These are phyloP conservation scores for Stenoptilia bipunctidactyla DNA, from an alignment of 2,888 invertebrate species.

Conservation along the genomic window DNA sequence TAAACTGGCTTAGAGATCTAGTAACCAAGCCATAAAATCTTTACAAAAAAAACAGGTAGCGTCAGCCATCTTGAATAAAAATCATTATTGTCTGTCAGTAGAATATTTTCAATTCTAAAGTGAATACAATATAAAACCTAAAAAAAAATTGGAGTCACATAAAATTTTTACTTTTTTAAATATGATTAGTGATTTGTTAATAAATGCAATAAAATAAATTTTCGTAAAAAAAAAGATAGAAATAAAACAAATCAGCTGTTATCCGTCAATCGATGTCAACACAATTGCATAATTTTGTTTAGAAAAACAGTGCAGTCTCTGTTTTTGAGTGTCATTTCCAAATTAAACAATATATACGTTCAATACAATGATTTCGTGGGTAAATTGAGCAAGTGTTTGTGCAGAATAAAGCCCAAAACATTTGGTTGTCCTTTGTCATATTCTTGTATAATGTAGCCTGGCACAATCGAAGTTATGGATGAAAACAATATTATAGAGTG, in stretches of 20 bases:
- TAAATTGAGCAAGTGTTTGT: conserved; percentile 50
- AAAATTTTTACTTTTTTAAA: conserved; percentile 5
- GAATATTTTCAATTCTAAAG: conserved; percentile 51
- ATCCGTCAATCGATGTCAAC: conserved; percentile 72
- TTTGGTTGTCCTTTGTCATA: conserved; percentile 32
- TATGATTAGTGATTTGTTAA: conserved; percentile 13
- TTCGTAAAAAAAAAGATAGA: conserved; percentile 46
- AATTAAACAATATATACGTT: conserved; percentile 51
- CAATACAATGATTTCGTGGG: conserved; percentile 39
- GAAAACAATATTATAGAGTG: conserved; percentile 69
- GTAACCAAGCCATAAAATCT: too few relatives aligned
- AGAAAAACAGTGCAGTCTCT: conserved; percentile 65
- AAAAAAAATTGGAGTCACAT: conserved; percentile 17
- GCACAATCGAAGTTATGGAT: conserved; percentile 52
- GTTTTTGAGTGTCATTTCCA: conserved; percentile 56
- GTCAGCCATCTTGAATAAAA: conserved; percentile 61
- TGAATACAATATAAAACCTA: conserved; percentile 37
- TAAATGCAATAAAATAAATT: conserved; percentile 22
- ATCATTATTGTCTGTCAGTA: conserved; percentile 37
- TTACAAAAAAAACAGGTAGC: neutral
- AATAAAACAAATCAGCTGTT: conserved; percentile 71
- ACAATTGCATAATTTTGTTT: conserved; percentile 73
- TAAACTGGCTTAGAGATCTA: too few relatives aligned
- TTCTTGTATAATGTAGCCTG: conserved; percentile 59
- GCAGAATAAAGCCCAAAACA: conserved; percentile 31